These are phyloP conservation scores for Columba janthina DNA, from an alignment of 2,113 vertebrate genomes.

Conservation along the genomic window DNA sequence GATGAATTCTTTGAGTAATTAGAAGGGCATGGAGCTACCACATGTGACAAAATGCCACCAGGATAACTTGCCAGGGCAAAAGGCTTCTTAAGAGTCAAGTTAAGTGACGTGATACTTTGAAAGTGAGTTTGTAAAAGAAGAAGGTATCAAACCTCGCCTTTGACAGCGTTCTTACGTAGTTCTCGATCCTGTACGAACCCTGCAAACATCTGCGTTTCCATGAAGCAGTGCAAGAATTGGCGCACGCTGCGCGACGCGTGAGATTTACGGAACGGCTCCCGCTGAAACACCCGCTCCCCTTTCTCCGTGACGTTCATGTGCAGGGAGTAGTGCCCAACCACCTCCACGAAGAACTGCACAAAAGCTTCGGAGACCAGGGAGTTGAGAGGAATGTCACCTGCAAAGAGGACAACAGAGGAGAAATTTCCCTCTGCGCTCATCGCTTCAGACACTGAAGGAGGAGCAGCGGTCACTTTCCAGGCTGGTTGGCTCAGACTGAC, in stretches of 20 bases:
- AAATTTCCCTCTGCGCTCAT: neutral
- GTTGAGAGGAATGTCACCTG: slow-evolving; percentile 74
- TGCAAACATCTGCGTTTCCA: slow-evolving; percentile 99
- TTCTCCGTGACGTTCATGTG: slow-evolving; percentile 84
- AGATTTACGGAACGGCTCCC: slow-evolving; percentile 90
- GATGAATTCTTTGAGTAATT: neutral
- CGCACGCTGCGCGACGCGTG: slow-evolving; percentile 88
- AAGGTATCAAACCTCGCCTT: slow-evolving; percentile 76
- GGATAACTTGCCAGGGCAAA: neutral
- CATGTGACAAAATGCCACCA: fast-evolving
- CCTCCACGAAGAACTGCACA: slow-evolving; percentile 93
- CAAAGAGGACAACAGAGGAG: neutral
- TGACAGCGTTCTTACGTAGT: slow-evolving; percentile 84
- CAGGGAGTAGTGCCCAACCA: slow-evolving; percentile 93
- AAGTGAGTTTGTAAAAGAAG: neutral
- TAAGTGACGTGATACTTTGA: fast-evolving
- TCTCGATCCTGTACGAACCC: slow-evolving; percentile 97
- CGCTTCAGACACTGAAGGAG: neutral
- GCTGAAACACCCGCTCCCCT: slow-evolving; percentile 85
- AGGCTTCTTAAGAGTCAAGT: neutral
- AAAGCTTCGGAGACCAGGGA: slow-evolving; percentile 91
- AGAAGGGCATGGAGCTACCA: fast-evolving
- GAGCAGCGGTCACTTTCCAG: neutral
- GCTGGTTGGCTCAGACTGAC: neutral
- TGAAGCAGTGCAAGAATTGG: slow-evolving; percentile 94